These are phyloP conservation scores for Bursaphelenchus mucronatus DNA, from an alignment of 1,140 invertebrate species.

Conservation along the genomic window DNA sequence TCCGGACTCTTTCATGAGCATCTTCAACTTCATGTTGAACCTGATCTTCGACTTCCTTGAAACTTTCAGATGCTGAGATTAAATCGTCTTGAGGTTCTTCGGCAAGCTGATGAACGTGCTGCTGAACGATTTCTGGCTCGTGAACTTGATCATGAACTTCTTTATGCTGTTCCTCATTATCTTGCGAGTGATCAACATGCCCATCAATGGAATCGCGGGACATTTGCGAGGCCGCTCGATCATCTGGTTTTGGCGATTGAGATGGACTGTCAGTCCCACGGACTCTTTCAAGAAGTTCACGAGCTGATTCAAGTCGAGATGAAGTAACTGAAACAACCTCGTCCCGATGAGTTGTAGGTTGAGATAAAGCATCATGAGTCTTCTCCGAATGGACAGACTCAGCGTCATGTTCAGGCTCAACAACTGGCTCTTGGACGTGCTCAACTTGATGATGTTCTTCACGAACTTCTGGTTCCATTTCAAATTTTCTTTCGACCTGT, in stretches of 20 bases:
- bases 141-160: background rate
- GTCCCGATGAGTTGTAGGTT: constrained; percentile 1
- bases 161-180: background rate
- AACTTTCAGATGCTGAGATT: background rate
- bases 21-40: background rate
- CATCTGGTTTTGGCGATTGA: background rate
- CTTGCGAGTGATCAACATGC: constrained; percentile 2
- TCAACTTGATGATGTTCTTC: constrained; percentile 4
- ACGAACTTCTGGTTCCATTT: constrained; percentile 2
- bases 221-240: constrained; percentile 4
- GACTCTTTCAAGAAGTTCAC: background rate
- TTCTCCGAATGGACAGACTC: constrained; percentile 13
- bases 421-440: background rate
- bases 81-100: background rate
- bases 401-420: constrained; percentile 8
- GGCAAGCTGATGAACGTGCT: background rate
- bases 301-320: background rate
- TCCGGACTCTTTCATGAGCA: background rate
- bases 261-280: too few species aligned
- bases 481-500: background rate
- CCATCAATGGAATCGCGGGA: constrained; percentile 7
- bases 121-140: background rate
- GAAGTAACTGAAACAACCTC: background rate
- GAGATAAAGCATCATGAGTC: constrained; percentile 6
- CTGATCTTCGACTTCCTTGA: background rate